Evolutionary conservation across 2,888 invertebrate genomes (phyloP).

Genomic region (Eustalomyia histrio): DNA sequence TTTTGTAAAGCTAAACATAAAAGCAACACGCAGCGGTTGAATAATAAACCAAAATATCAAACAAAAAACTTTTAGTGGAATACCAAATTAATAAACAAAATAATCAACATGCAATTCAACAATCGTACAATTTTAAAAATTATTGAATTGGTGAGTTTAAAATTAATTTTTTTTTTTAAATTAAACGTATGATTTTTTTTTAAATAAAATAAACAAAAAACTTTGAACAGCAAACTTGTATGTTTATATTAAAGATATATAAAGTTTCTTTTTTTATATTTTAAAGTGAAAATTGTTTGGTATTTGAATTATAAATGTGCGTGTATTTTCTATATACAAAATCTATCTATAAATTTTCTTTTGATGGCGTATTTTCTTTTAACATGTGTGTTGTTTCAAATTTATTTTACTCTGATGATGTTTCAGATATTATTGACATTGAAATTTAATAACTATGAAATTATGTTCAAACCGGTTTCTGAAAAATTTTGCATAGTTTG

Average conservation of each 20-base stretch:
- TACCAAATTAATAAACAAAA: constrained; percentile 30
- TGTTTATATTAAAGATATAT: constrained; percentile 23
- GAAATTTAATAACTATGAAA: not conserved
- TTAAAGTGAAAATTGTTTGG: not conserved
- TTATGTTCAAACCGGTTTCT: not conserved
- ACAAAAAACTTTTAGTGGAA: not conserved
- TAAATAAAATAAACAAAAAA: constrained; percentile 17
- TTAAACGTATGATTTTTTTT: constrained; percentile 1
- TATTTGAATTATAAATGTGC: not conserved
- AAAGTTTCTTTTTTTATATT: constrained; percentile 12
- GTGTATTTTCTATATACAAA: not conserved
- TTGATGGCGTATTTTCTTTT: too few relatives aligned
- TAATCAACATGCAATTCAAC: constrained; percentile 75
- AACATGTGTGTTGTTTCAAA: too few relatives aligned
- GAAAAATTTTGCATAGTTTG: not conserved
- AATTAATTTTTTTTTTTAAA: not conserved
- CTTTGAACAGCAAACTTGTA: not conserved
- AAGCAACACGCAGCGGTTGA: constrained; percentile 26
- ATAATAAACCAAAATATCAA: constrained; percentile 4
- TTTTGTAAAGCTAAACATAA: constrained; percentile 20
- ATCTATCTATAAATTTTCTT: not conserved
- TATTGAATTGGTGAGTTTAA: constrained; percentile 77
- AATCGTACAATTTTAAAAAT: constrained; percentile 77
- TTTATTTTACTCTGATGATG: too few relatives aligned
- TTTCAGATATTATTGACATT: not conserved